phyloP scores from a whole-genome alignment of 2,888 invertebrate species.

The Eutolmus rufibarbis region DNA sequence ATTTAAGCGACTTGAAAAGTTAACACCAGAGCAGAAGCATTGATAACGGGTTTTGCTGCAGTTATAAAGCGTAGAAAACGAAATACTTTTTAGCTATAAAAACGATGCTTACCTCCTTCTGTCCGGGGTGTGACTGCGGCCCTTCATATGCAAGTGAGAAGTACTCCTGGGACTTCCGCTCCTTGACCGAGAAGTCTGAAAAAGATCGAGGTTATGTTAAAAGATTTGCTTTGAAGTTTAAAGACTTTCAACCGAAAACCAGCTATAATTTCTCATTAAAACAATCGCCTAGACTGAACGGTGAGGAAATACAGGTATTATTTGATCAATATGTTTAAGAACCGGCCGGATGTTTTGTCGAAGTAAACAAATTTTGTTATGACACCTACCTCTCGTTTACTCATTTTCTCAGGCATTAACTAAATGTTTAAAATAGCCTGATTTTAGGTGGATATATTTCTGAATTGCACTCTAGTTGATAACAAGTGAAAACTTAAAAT shows the following conservation, averaged over 20 bases:
- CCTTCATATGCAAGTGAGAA: background rate
- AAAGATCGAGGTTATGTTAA: constrained; percentile 40
- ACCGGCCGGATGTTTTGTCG: background rate
- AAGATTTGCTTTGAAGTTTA: background rate
- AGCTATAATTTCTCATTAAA: background rate
- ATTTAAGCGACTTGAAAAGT: no score
- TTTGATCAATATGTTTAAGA: constrained; percentile 18
- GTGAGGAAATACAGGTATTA: background rate
- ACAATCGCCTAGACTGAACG: background rate
- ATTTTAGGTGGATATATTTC: background rate
- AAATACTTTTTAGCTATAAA: background rate
- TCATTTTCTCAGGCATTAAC: constrained; percentile 51
- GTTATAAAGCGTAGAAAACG: background rate
- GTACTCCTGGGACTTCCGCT: constrained; percentile 22
- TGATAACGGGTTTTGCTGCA: no score
- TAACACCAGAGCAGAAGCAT: no score
- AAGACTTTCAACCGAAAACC: background rate
- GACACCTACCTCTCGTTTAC: constrained; percentile 56
- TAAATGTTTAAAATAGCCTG: background rate
- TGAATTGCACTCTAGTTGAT: background rate
- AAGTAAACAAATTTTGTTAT: background rate
- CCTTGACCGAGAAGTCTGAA: constrained; percentile 48
- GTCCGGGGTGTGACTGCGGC: background rate
- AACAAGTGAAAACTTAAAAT: constrained; percentile 27
- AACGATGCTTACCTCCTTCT: background rate